Evolutionary conservation across 2,888 invertebrate species (phyloP).

Genomic region (Microchrysa polita): DNA sequence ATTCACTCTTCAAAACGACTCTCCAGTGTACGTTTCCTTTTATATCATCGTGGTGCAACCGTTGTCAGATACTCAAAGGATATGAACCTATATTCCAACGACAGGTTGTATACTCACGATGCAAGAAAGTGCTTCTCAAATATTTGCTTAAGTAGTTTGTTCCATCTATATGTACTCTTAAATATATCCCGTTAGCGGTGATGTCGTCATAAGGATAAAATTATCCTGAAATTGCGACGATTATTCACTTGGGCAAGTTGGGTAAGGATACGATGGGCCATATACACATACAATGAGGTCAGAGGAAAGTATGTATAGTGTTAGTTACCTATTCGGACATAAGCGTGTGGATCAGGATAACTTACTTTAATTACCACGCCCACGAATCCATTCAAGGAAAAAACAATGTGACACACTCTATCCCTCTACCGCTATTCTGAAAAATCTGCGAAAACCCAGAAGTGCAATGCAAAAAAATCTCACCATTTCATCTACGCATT

Average conservation of each 20-base stretch:
- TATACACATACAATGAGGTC: background rate
- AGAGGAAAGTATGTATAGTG: no score
- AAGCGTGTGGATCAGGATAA: no score
- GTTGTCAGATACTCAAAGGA: background rate
- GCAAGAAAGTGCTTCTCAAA: background rate
- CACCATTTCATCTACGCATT: slow-evolving; percentile 5
- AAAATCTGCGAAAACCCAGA: background rate
- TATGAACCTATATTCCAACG: background rate
- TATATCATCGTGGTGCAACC: slow-evolving; percentile 1
- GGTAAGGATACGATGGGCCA: background rate
- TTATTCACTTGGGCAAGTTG: slow-evolving; percentile 21
- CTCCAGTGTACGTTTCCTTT: background rate
- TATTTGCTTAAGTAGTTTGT: slow-evolving; percentile 29
- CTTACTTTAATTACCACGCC: no score
- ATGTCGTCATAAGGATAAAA: slow-evolving; percentile 32
- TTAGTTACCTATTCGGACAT: no score
- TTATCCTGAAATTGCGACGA: slow-evolving; percentile 38
- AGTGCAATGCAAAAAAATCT: background rate
- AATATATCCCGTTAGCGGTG: slow-evolving; percentile 23
- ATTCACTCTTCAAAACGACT: no score
- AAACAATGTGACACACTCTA: no score
- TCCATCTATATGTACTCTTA: slow-evolving; percentile 26
- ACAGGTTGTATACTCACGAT: slow-evolving; percentile 3
- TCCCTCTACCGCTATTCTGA: background rate
- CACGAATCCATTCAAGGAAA: no score